phyloP scores from a whole-genome alignment of 2,797 vertebrate species.

The Scleropages formosus region DNA sequence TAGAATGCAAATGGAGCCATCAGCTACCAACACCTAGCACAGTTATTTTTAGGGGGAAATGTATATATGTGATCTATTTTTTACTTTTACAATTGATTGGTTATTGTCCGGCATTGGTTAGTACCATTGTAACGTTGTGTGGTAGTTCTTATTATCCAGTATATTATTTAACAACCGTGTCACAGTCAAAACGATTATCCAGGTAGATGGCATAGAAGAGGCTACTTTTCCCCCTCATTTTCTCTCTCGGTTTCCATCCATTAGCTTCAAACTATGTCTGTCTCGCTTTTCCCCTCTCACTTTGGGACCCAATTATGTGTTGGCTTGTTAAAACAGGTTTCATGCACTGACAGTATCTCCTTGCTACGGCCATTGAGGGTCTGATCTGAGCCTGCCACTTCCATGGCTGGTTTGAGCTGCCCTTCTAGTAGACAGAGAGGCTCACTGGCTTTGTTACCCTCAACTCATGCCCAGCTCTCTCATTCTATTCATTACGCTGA shows the following conservation, averaged over 20 bases:
- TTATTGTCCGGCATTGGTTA: neutral
- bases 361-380: slow-evolving; percentile 10
- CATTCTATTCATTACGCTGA: neutral
- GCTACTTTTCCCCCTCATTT: slow-evolving; percentile 40
- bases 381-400: neutral
- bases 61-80: neutral
- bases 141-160: neutral
- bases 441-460: neutral
- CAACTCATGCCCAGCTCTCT: neutral
- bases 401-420: neutral
- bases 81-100: neutral
- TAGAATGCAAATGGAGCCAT: slow-evolving; percentile 19
- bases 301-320: slow-evolving; percentile 20
- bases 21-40: slow-evolving; percentile 9
- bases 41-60: slow-evolving; percentile 2
- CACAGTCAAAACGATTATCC: neutral
- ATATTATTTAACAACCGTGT: neutral
- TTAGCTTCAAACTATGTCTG: neutral
- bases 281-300: neutral
- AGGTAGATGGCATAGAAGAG: slow-evolving; percentile 77
- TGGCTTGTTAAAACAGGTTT: slow-evolving; percentile 16
- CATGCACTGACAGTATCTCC: slow-evolving; percentile 6
- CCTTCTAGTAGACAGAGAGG: neutral
- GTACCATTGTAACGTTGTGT: neutral
- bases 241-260: neutral